These are phyloP conservation scores for Henricia sp. DNA, from an alignment of 53 echinoderm and acorn worm species.

Conservation along the genomic window DNA sequence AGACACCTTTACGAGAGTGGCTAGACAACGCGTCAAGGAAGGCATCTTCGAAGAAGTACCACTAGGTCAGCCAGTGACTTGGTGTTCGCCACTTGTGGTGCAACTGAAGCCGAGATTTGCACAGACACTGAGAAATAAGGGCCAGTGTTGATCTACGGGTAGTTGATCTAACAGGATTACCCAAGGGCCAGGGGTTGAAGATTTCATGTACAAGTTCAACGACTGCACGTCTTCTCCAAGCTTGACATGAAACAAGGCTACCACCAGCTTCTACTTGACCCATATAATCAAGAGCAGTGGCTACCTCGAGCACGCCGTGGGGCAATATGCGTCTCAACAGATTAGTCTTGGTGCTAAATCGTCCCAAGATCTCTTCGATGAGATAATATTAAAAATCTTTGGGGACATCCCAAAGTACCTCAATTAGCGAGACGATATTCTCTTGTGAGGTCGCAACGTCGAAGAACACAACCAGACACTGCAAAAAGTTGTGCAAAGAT, in stretches of 20 bases:
- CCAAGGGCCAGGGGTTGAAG: slow-evolving; percentile 65
- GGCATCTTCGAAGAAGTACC: slow-evolving; percentile 63
- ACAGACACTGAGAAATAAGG: slow-evolving; percentile 61
- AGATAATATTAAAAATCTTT: slow-evolving; percentile 53
- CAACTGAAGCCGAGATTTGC: slow-evolving; percentile 65
- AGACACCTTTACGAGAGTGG: slow-evolving; percentile 62
- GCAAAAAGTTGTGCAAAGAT: slow-evolving; percentile 32
- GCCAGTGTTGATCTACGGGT: slow-evolving; percentile 76
- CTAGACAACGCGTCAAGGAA: slow-evolving; percentile 61
- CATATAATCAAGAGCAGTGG: slow-evolving; percentile 52
- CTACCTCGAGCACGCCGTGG: slow-evolving; percentile 73
- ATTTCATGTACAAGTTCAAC: slow-evolving; percentile 65
- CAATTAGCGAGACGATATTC: slow-evolving; percentile 69
- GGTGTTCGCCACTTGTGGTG: slow-evolving; percentile 72
- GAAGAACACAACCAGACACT: slow-evolving; percentile 69
- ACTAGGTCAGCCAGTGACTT: slow-evolving; percentile 46
- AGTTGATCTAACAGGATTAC: slow-evolving; percentile 56
- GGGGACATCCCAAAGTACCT: slow-evolving; percentile 66
- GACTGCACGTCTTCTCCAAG: slow-evolving; percentile 67
- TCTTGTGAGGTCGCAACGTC: slow-evolving; percentile 57
- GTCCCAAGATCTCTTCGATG: slow-evolving; percentile 60
- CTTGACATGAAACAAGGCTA: slow-evolving; percentile 71
- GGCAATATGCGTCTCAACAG: slow-evolving; percentile 66
- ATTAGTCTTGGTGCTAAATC: slow-evolving; percentile 73
- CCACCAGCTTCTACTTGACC: slow-evolving; percentile 61